These are phyloP conservation scores for Lithophane socia DNA, from an alignment of 2,888 invertebrate species.

Conservation along the genomic window DNA sequence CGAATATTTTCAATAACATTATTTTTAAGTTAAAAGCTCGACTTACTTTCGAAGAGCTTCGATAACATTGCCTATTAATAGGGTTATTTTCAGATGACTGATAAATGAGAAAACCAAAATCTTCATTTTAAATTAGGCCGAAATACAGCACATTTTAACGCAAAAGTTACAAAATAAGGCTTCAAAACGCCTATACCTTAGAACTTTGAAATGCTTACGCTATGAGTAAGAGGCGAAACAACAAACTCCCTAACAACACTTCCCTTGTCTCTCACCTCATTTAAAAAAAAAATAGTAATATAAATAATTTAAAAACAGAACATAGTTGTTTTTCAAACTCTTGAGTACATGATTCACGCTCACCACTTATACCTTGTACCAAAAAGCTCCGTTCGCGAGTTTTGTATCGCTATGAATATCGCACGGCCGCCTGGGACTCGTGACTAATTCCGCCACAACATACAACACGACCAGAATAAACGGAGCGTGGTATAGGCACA, in stretches of 20 bases:
- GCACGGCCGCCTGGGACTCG: constrained; percentile 68
- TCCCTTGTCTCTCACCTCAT: too few species aligned
- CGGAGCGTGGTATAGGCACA: constrained; percentile 58
- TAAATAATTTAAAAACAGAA: too few species aligned
- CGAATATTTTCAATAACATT: background rate
- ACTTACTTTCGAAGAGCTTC: background rate
- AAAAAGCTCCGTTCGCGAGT: constrained; percentile 35
- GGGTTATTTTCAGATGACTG: too few species aligned
- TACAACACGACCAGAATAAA: constrained; percentile 64
- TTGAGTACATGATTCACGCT: background rate
- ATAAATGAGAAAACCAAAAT: rapidly evolving
- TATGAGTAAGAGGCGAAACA: background rate
- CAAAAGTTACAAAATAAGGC: background rate
- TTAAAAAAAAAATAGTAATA: too few species aligned
- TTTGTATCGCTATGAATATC: constrained; percentile 69
- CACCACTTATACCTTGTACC: constrained; percentile 11
- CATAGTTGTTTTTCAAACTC: too few species aligned
- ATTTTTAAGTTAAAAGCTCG: background rate
- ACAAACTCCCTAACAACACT: too few species aligned
- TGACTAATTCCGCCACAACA: constrained; percentile 76
- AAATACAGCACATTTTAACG: too few species aligned
- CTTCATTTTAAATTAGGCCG: too few species aligned
- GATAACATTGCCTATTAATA: background rate
- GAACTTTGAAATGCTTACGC: background rate
- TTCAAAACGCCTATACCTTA: background rate